These are phyloP conservation scores for Trachops cirrhosus DNA, from an alignment of 2,797 vertebrate species.

Conservation along the genomic window DNA sequence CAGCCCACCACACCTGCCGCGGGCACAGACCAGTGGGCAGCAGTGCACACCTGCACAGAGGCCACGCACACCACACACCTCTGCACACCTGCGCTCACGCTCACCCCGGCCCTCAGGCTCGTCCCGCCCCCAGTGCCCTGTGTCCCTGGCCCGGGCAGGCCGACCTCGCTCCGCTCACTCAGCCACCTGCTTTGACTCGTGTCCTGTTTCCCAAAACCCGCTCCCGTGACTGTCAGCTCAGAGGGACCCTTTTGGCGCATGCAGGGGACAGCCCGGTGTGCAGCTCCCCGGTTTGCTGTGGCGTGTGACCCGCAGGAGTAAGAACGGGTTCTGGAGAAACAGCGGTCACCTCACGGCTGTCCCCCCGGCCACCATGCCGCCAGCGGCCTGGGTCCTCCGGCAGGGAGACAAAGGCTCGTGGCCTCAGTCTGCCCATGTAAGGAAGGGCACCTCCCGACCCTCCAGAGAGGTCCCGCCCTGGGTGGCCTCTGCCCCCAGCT, in stretches of 20 bases:
- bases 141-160: not conserved
- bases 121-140: not conserved
- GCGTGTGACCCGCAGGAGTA: fast-evolving
- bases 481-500: fast-evolving
- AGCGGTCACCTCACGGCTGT: fast-evolving
- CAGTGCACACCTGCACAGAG: too few relatives aligned
- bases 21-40: not conserved
- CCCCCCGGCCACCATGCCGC: not conserved
- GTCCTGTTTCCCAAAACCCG: not conserved
- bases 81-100: not conserved
- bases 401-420: fast-evolving
- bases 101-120: fast-evolving
- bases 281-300: fast-evolving
- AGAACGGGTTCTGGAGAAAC: fast-evolving
- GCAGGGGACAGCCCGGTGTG: fast-evolving
- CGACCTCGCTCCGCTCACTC: not conserved
- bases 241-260: not conserved
- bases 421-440: not conserved
- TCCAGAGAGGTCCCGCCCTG: fast-evolving
- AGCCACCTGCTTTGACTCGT: not conserved
- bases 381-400: not conserved
- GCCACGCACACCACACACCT: not conserved
- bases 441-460: not conserved
- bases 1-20: not conserved
- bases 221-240: not conserved